These are phyloP conservation scores for Aleiodes alternator DNA, from an alignment of 2,888 invertebrate species.

Conservation along the genomic window DNA sequence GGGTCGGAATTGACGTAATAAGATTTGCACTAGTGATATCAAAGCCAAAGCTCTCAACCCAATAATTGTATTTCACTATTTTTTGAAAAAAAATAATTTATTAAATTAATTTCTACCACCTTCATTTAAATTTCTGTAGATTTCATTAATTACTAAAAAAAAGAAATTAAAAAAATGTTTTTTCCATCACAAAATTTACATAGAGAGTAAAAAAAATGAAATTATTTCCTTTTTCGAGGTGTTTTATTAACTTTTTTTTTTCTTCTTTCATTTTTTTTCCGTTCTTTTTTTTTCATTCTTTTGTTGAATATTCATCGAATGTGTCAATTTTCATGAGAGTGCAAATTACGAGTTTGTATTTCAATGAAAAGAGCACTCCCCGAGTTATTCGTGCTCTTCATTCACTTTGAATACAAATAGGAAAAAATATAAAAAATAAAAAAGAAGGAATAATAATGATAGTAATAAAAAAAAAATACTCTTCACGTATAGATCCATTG, in stretches of 20 bases:
- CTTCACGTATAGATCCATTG: slow-evolving; percentile 17
- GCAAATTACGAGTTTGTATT: slow-evolving; percentile 48
- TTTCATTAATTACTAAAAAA: neutral
- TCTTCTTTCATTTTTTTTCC: neutral
- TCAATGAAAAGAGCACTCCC: slow-evolving; percentile 48
- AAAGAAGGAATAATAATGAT: neutral
- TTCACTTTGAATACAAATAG: slow-evolving; percentile 40
- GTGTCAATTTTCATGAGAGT: slow-evolving; percentile 40
- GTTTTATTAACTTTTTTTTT: too few relatives aligned
- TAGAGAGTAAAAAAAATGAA: neutral
- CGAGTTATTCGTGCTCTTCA: slow-evolving; percentile 46
- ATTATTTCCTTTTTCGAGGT: neutral
- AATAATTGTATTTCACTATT: neutral
- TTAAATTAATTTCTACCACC: neutral
- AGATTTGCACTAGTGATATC: slow-evolving; percentile 44
- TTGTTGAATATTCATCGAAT: slow-evolving; percentile 33
- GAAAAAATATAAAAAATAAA: neutral
- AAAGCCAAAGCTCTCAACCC: neutral
- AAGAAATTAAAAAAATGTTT: neutral
- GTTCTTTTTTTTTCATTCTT: neutral
- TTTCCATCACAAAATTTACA: slow-evolving; percentile 4
- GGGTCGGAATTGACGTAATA: slow-evolving; percentile 45
- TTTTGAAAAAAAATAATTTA: slow-evolving; percentile 6
- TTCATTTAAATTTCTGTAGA: neutral
- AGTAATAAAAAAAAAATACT: slow-evolving; percentile 1